Base-by-base conservation (phyloP, 2,113 vertebrate genomes). In the Macquaria australasica region DNA sequence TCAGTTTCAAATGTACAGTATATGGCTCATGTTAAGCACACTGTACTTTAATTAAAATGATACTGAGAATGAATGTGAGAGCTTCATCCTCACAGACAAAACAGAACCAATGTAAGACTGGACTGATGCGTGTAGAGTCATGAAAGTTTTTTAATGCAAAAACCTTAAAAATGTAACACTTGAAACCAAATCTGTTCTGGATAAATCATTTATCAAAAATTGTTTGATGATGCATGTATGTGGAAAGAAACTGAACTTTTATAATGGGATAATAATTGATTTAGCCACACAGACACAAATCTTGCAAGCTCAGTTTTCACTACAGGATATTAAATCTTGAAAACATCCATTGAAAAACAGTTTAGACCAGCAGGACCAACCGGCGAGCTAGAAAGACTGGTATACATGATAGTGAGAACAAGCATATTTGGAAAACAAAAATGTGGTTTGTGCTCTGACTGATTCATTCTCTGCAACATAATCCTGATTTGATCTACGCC, bases 401-500 rank as follows among this genome's bases (percentile, higher is more conserved):
- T 79, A 72, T 25, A 66, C 59, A 68, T 59, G 21, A 11, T 72
- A 12, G 58, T 0, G 15, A 58, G 53, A 78, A 64, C 45, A 78
- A 58, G 18, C 39, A 28, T 67, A 79, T 67, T 64, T 74, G 39
- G 8, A 67, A 79, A 77, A 41, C 56, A 48, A 34, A 84, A 70
- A 67, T 56, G 25, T 72, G 34, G 48, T 79, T 85, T 84, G 48
- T 71, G 31, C 53, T 60, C 50, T 53, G 56, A 62, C 62, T 37
- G n/a, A 82, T 68, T 81, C 7, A 79, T 78, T 86, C 58, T 45
- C 62, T 79, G 39, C 62, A 74, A 67, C 45, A 73, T 34, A 72
- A 89, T 79, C 81, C 75, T 45, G 78, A 77, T 86, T 88, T 84
- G 82, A 87, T 93, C 86, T 64, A 16, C 2, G 18, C 58, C 50